A percentile compares a stretch with the other conserved stretches of the same genome.
These are phyloP conservation scores for Sphecodes monilicornis DNA, from an alignment of 2,888 invertebrate species.

Conservation along the genomic window DNA sequence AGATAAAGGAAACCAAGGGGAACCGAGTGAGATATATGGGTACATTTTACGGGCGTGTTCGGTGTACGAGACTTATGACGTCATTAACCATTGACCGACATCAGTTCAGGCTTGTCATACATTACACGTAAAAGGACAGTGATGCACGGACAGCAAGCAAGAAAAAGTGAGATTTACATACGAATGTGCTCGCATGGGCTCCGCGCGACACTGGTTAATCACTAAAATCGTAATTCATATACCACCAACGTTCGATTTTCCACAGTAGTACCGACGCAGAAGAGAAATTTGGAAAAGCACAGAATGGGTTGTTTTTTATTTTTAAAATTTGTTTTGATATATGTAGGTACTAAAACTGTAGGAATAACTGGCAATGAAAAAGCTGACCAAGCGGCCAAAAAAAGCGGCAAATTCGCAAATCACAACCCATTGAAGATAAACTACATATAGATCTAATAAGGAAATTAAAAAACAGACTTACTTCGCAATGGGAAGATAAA, in stretches of 20 bases:
- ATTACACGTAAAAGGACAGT: constrained; percentile 51
- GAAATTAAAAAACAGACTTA: too few species aligned
- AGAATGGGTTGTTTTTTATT: not conserved
- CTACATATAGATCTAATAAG: too few species aligned
- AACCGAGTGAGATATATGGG: constrained; percentile 53
- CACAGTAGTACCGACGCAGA: not conserved
- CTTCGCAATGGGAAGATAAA: too few species aligned
- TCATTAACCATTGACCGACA: constrained; percentile 65
- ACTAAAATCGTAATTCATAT: constrained; percentile 37
- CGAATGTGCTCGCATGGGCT: constrained; percentile 19
- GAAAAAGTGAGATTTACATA: constrained; percentile 31
- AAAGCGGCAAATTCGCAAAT: too few species aligned
- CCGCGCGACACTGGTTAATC: constrained; percentile 12
- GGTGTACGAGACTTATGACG: constrained; percentile 62
- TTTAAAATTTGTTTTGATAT: too few species aligned
- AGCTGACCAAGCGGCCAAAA: too few species aligned
- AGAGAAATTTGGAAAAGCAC: not conserved
- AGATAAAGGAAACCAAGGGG: constrained; percentile 47
- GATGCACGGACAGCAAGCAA: constrained; percentile 30
- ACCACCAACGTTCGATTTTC: not conserved
- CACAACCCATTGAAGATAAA: too few species aligned
- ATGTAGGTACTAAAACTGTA: too few species aligned
- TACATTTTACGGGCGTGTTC: constrained; percentile 58
- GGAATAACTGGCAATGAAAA: too few species aligned
- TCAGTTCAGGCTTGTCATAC: constrained; percentile 53